Percentiles rank a stretch among this genome's conserved stretches.
phyloP scores from a whole-genome alignment of 2,888 invertebrate genomes.

The Zonitis immaculata region DNA sequence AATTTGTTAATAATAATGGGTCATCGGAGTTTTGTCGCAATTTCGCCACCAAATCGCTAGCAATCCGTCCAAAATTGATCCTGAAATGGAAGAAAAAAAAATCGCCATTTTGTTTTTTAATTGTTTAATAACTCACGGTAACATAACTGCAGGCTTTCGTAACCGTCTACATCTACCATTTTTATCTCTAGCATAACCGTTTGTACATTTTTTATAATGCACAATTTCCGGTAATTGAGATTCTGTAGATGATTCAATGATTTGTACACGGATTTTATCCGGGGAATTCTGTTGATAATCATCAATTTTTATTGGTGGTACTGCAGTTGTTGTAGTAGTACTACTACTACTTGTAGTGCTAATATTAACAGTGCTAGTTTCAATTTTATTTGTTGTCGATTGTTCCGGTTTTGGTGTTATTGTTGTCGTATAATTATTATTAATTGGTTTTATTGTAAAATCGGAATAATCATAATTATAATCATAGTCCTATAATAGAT shows the following conservation, averaged over 20 bases:
- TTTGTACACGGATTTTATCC: constrained; percentile 38
- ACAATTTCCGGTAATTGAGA: constrained; percentile 35
- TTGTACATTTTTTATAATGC: constrained; percentile 36
- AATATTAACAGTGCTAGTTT: constrained; percentile 11
- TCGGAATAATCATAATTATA: constrained; percentile 70
- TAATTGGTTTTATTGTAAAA: constrained; percentile 68
- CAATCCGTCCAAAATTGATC: constrained; percentile 39
- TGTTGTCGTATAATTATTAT: constrained; percentile 25
- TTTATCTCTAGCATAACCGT: constrained; percentile 43
- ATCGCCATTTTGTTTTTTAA: too few species aligned
- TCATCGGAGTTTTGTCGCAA: constrained; percentile 21
- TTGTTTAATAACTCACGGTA: constrained; percentile 35
- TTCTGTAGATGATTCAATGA: constrained; percentile 7
- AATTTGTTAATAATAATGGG: too few species aligned
- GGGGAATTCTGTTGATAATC: constrained; percentile 19
- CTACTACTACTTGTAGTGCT: constrained; percentile 10
- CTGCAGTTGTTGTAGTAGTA: constrained; percentile 7
- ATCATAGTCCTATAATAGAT: constrained; percentile 63
- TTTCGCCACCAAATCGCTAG: constrained; percentile 38
- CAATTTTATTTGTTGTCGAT: constrained; percentile 5
- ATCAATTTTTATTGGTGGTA: constrained; percentile 8
- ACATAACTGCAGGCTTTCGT: constrained; percentile 36
- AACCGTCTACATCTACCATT: constrained; percentile 44
- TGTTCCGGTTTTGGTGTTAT: constrained; percentile 8
- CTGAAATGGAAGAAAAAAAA: too few species aligned